phyloP scores from a whole-genome alignment of 2,113 vertebrate species.

The Mastomys natalensis region DNA sequence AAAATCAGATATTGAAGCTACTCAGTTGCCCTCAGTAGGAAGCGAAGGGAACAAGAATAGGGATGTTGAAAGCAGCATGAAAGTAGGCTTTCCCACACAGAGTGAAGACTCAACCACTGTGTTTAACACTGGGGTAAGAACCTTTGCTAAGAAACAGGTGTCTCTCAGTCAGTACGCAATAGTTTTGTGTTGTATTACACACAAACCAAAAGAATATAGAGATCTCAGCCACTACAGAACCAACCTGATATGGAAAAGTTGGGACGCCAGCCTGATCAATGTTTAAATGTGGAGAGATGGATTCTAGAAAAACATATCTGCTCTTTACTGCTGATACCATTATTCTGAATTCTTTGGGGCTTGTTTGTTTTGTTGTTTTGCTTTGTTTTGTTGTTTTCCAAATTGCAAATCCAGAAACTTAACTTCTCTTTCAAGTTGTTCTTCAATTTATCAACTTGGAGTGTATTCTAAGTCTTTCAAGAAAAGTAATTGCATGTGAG shows the following conservation, averaged over 20 bases:
- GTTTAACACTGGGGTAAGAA: constrained; percentile 94
- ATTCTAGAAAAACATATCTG: not conserved
- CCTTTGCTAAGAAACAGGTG: not conserved
- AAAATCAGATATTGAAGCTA: constrained; percentile 91
- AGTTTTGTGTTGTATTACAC: constrained; percentile 16
- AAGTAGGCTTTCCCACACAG: constrained; percentile 85
- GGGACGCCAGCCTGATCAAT: not conserved
- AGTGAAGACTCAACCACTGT: constrained; percentile 92
- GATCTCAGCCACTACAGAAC: not conserved
- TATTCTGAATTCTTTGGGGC: not conserved
- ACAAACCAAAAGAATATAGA: not conserved
- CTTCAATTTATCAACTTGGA: not conserved
- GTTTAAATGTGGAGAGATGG: not conserved
- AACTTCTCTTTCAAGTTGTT: not conserved
- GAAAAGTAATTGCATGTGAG: not conserved
- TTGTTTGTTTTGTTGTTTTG: no score
- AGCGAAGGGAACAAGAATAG: constrained; percentile 84
- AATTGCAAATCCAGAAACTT: not conserved
- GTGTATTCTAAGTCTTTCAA: not conserved
- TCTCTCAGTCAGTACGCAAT: not conserved
- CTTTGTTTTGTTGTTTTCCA: not conserved
- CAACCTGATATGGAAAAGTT: not conserved
- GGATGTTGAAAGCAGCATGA: not conserved
- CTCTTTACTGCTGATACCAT: not conserved
- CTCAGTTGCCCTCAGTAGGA: constrained; percentile 91